Evolutionary conservation across 2,113 vertebrate species (phyloP), one percentile per base, ranked within the genome.

Genomic region (Tychaedon coryphoeus): DNA sequence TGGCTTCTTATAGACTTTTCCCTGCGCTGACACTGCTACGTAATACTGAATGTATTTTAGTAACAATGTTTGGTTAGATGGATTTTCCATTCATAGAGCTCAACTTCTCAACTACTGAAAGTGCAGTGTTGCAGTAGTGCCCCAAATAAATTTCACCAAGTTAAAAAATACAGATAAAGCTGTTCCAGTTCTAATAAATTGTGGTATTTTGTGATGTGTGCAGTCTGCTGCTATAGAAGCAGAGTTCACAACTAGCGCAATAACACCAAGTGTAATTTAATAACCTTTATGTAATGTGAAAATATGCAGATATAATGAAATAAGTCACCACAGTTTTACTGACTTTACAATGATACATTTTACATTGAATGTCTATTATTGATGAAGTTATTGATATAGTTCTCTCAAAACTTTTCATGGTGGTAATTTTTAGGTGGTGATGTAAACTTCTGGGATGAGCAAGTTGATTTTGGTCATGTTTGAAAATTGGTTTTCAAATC

Each of bases 401-500:
- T 89, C 2, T 66, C 8, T 75, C 24, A 62, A 58, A 42, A 42
- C 4, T 50, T 43, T 47, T 82, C 9, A n/a, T 4, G n/a, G 8
- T 7, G 1, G 7, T 38, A 28, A 45, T 45, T 74, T 66, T 72
- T 54, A 79, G 5, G 8, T 36, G 7, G 9, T 45, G 7, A 62
- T 24, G 18, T 0, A 23, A 48, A 3, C 2, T 45, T 86, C 71
- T 48, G 3, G 7, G 2, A 5, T 26, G 8, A 67, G 2, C 4
- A 28, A 29, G 26, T 29, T 62, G 2, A 45, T 67, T 86, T 58
- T 31, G 1, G 5, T 36, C 5, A 7, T 50, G 10, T 34, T 19
- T 66, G 36, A 61, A 82, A 82, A 43, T 8, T 33, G 3, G 11
- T 70, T 88, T 86, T 66, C 8, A 60, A 77, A 51, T 29, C 13